Evolutionary conservation across 2,113 vertebrate species (phyloP), one percentile per base, ranked within the genome.

Genomic region (Sinocyclocheilus rhinocerous): DNA sequence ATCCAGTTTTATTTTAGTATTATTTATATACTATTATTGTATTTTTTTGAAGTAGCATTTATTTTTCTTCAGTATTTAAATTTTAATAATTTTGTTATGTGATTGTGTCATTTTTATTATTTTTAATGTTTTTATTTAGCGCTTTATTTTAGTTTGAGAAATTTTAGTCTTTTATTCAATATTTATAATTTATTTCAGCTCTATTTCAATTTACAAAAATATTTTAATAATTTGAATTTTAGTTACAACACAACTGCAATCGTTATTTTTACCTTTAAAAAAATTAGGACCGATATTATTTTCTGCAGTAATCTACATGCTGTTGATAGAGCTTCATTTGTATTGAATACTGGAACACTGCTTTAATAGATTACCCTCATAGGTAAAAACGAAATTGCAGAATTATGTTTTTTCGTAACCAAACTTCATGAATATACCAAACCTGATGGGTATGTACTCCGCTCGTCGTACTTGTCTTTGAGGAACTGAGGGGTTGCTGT

Each of bases 401-500:
- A 11, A 42, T 39, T 39, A 42, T 8, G 16, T 36, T 70, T 12
- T 45, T 75, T 1, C 42, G 26, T 48, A 33, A 76, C 12, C 18
- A 79, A 59, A 80, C 33, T 67, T 84, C 52, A 87, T 78, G 55
- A 75, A 39, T 79, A 83, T 67, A 61, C 24, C 88, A 87, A 69
- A 89, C 88, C 86, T 89, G 88, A 87, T 20, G 20, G 86, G 86
- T 78, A 87, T 80, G 88, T 83, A 86, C 65, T 89, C 88, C 86
- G 84, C 88, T 69, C 73, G 84, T 20, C 77, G 86, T 50, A 84
- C 82, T 70, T 85, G 83, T 77, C 81, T 89, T 55, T 85, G 88
- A 1, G 83, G 86, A 57, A 85, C 67, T 42, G 76, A 33, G 36
- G 86, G 65, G 26, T 76, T 79, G 86, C 79, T 33, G 33, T 79